Conservation (phyloP, 2,888 invertebrate genomes). For the Sylvicola cinctus region DNA sequence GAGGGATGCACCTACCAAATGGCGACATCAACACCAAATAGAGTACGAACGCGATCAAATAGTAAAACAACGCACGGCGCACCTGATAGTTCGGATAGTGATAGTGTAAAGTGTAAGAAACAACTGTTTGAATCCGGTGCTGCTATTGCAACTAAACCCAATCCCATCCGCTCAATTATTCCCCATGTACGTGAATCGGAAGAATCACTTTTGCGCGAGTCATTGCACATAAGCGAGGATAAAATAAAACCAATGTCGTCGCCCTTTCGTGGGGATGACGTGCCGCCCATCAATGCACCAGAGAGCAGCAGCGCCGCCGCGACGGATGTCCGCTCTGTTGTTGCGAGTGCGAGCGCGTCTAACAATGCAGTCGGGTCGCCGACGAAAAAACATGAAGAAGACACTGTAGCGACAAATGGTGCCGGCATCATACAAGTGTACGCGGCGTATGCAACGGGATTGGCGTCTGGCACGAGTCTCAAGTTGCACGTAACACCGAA, state of each 20-base stretch:
- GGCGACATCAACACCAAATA: conserved; percentile 3
- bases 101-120: neutral
- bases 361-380: too few species aligned
- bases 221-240: conserved; percentile 12
- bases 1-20: conserved; percentile 21
- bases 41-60: neutral
- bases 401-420: conserved; percentile 6
- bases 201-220: conserved; percentile 6
- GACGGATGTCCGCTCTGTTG: too few species aligned
- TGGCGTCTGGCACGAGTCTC: conserved; percentile 81
- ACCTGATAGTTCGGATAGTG: too few species aligned
- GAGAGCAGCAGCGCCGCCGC: too few species aligned
- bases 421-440: conserved; percentile 51
- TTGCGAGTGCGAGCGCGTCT: too few species aligned
- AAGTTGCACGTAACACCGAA: conserved; percentile 82
- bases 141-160: conserved; percentile 22
- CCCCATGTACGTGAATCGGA: too few species aligned
- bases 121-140: conserved; percentile 11
- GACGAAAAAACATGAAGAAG: conserved; percentile 11
- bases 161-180: conserved; percentile 29
- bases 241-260: neutral
- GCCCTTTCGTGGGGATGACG: too few species aligned
- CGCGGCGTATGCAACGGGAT: conserved; percentile 88
- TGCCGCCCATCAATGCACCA: too few species aligned
- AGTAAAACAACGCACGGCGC: too few species aligned